A percentile compares a stretch with the other conserved stretches of the same genome.
Evolutionary conservation across 2,797 vertebrate genomes (phyloP).

Genomic region (Enteromius anoplus): DNA sequence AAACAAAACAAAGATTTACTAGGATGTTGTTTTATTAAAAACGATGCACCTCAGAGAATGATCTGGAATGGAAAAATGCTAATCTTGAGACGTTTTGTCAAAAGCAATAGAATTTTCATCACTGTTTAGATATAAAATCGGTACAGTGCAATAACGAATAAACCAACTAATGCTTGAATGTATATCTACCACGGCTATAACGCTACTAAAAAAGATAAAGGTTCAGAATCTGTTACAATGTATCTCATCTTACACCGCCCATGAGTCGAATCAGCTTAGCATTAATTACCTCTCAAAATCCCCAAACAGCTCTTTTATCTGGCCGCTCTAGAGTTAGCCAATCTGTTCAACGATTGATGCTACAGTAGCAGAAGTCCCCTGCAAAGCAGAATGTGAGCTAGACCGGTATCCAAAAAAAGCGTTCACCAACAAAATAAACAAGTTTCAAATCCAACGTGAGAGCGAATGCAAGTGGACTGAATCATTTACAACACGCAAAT

Average conservation of each 20-base stretch:
- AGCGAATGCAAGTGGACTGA: conserved; percentile 37
- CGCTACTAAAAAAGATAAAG: conserved; percentile 49
- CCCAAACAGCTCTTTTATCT: conserved; percentile 16
- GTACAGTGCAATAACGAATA: conserved; percentile 49
- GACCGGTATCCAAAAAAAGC: neutral
- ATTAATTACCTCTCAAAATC: conserved; percentile 24
- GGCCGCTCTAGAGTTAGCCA: conserved; percentile 2
- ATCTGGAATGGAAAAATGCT: conserved; percentile 49
- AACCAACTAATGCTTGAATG: conserved; percentile 26
- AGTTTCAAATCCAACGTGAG: conserved; percentile 22
- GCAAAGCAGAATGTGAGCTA: conserved; percentile 23
- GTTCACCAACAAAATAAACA: conserved; percentile 7
- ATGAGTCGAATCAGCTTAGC: conserved; percentile 33
- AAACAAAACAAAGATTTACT: conserved; percentile 58
- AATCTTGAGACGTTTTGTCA: conserved; percentile 32
- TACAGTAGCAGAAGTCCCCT: conserved; percentile 31
- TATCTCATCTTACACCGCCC: conserved; percentile 29
- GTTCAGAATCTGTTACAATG: conserved; percentile 18
- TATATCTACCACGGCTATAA: conserved; percentile 27
- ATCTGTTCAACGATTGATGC: conserved; percentile 30
- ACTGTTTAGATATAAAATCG: conserved; percentile 43
- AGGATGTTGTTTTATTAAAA: conserved; percentile 58
- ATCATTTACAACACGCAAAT: conserved; percentile 32
- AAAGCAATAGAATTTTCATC: conserved; percentile 42
- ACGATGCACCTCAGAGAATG: conserved; percentile 51